Percentiles rank a stretch among this genome's conserved stretches.
Evolutionary conservation across 2,113 vertebrate species (phyloP).

Genomic region (Phrynosoma blainvillii): DNA sequence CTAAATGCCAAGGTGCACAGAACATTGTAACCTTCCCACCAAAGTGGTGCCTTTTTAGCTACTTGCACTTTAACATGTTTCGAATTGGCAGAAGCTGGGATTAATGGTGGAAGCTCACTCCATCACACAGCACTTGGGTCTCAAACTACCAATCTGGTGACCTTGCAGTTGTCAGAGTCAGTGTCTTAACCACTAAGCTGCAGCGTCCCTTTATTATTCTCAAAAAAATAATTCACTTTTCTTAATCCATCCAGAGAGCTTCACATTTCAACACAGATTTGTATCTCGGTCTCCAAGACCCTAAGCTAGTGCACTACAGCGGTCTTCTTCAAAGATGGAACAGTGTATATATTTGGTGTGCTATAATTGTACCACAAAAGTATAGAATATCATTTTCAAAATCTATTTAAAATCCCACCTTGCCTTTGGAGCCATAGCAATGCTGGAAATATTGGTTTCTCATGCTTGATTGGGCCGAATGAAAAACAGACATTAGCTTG

Average conservation of each 20-base stretch:
- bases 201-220: too few species aligned
- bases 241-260: not conserved
- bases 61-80: too few species aligned
- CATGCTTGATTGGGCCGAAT: slow-evolving; percentile 1
- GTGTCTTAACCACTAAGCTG: too few species aligned
- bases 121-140: too few species aligned
- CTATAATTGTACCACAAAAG: not conserved
- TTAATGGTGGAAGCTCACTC: too few species aligned
- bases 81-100: too few species aligned
- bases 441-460: not conserved
- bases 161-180: too few species aligned
- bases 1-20: too few species aligned
- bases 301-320: not conserved
- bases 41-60: too few species aligned
- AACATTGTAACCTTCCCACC: too few species aligned
- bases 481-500: slow-evolving; percentile 9
- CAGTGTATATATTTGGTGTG: not conserved
- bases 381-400: not conserved
- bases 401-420: slow-evolving; percentile 10
- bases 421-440: not conserved
- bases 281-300: not conserved
- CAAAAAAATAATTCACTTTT: not conserved
- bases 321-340: not conserved
- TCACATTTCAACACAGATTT: not conserved
- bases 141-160: too few species aligned